phyloP scores from a whole-genome alignment of 2,797 vertebrate species.

The Lutjanus argentimaculatus region DNA sequence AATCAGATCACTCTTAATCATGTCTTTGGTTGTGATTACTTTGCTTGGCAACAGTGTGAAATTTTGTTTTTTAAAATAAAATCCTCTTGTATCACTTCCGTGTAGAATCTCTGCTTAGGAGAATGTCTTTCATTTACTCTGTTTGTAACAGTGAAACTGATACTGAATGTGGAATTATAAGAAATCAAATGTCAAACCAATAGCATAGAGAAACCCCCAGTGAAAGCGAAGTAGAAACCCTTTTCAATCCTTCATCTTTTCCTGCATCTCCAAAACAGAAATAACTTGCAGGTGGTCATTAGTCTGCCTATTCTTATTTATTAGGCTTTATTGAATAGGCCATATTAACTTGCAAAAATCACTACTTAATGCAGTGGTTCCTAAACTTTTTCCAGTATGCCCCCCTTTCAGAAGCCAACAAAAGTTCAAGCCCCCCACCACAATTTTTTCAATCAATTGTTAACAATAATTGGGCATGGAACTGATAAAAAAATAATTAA shows the following conservation, averaged over 20 bases:
- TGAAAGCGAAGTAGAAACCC: not conserved
- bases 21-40: not conserved
- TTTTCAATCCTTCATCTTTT: constrained; percentile 15
- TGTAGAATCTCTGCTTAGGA: not conserved
- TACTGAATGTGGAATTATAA: constrained; percentile 1
- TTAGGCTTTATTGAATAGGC: not conserved
- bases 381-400: no score
- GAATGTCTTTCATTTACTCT: not conserved
- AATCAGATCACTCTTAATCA: not conserved
- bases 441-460: no score
- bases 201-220: not conserved
- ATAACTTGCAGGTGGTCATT: not conserved
- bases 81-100: fast-evolving
- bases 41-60: not conserved
- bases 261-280: not conserved
- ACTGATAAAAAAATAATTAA: no score
- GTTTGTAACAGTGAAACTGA: not conserved
- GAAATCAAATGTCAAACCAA: not conserved
- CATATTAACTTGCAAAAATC: not conserved
- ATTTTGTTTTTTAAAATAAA: not conserved
- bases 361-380: no score
- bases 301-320: not conserved
- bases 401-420: no score
- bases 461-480: no score
- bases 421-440: no score